A percentile compares a stretch with the other conserved stretches of the same genome.
These are phyloP conservation scores for Drosophila novamexicana DNA, from an alignment of 1,140 invertebrate genomes.

Conservation along the genomic window DNA sequence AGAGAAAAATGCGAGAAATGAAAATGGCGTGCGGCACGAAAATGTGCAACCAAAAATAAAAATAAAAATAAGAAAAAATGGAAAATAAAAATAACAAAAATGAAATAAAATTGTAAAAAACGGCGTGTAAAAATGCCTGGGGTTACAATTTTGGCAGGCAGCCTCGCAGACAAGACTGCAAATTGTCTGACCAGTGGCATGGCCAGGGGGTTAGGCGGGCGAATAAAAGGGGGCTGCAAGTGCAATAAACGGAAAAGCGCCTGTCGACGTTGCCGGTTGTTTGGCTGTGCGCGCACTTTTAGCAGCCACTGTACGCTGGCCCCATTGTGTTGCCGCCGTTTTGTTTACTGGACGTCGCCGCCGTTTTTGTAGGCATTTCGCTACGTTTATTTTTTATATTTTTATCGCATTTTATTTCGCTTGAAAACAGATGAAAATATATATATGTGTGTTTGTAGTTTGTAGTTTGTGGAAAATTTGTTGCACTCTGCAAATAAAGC, in stretches of 20 bases:
- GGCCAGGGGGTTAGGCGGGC: background rate
- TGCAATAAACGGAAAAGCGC: constrained; percentile 79
- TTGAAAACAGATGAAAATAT: constrained; percentile 11
- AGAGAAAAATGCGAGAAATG: constrained; percentile 48
- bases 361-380: constrained; percentile 26
- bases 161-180: constrained; percentile 67
- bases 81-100: constrained; percentile 10
- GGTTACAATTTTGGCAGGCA: constrained; percentile 75
- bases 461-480: constrained; percentile 19
- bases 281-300: constrained; percentile 45
- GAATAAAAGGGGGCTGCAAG: constrained; percentile 24
- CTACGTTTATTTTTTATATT: background rate
- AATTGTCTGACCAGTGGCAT: constrained; percentile 73
- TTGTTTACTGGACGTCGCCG: constrained; percentile 53
- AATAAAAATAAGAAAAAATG: constrained; percentile 37
- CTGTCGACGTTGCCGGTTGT: constrained; percentile 41
- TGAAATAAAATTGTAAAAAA: constrained; percentile 40
- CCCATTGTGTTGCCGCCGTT: constrained; percentile 54
- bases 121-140: constrained; percentile 66
- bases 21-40: constrained; percentile 81
- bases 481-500: constrained; percentile 31
- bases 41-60: constrained; percentile 60
- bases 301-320: constrained; percentile 61
- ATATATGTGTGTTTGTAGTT: background rate
- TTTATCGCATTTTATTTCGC: constrained; percentile 7